Evolutionary conservation across 2,113 vertebrate genomes (phyloP).

Genomic region (Tragelaphus strepsiceros): DNA sequence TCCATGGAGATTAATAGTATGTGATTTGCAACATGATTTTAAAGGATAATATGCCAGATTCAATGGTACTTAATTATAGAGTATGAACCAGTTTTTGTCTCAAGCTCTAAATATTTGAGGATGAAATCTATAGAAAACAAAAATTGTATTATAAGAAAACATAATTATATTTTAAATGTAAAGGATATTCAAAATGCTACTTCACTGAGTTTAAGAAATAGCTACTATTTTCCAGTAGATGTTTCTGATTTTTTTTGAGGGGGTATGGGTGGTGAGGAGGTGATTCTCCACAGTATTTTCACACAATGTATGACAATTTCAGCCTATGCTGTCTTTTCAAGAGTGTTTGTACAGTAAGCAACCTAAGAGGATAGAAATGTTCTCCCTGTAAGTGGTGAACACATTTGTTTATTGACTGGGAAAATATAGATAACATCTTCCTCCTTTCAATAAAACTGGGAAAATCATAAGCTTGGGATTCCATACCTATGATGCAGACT

Average conservation of each 20-base stretch:
- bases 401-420: background rate
- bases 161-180: background rate
- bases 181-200: background rate
- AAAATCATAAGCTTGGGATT: background rate
- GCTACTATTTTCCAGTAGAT: background rate
- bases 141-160: background rate
- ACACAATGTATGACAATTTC: background rate
- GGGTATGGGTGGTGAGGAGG: accelerated
- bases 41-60: background rate
- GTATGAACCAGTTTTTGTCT: background rate
- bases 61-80: constrained; percentile 27
- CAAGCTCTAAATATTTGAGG: constrained; percentile 29
- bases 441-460: background rate
- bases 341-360: background rate
- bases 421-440: background rate
- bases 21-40: constrained; percentile 29
- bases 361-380: background rate
- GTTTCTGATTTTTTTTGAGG: background rate
- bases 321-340: background rate
- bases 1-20: constrained; percentile 46
- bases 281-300: background rate
- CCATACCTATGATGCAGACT: background rate
- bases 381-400: background rate
- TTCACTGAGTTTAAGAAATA: background rate
- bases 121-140: background rate